Conservation (phyloP, 2,113 vertebrate genomes). For the Callorhinus ursinus region DNA sequence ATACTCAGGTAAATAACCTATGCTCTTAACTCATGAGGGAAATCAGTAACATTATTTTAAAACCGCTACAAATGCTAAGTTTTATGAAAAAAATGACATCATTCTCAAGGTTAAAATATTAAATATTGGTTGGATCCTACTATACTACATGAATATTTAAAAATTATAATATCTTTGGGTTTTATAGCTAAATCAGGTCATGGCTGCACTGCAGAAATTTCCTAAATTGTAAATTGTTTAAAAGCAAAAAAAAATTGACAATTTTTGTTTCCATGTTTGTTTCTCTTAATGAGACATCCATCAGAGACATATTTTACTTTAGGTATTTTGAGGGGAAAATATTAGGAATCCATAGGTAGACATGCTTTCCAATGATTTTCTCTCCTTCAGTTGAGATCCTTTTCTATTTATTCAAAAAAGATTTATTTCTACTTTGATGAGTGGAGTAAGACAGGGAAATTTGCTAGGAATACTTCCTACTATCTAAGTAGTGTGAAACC, state of each 20-base stretch:
- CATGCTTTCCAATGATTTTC: not conserved
- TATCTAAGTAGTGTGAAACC: not conserved
- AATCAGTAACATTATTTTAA: not conserved
- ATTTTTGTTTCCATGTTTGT: not conserved
- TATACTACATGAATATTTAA: not conserved
- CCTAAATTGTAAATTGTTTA: not conserved
- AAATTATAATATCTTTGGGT: not conserved
- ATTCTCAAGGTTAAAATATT: not conserved
- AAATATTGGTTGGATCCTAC: not conserved
- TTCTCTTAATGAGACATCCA: not conserved
- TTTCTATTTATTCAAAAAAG: not conserved
- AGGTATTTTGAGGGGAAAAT: not conserved
- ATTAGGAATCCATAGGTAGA: not conserved
- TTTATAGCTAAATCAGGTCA: not conserved
- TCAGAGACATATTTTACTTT: not conserved
- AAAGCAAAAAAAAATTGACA: not conserved
- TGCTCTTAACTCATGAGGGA: not conserved
- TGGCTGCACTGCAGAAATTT: not conserved
- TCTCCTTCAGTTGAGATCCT: not conserved
- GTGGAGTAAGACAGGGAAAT: not conserved
- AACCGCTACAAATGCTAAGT: not conserved
- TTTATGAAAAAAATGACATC: not conserved
- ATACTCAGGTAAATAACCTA: not conserved
- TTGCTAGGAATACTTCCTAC: not conserved
- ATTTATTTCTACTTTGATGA: not conserved